Evolutionary conservation across 1,140 invertebrate genomes (phyloP), one percentile per base, ranked within the genome.

Genomic region (Limonius californicus): DNA sequence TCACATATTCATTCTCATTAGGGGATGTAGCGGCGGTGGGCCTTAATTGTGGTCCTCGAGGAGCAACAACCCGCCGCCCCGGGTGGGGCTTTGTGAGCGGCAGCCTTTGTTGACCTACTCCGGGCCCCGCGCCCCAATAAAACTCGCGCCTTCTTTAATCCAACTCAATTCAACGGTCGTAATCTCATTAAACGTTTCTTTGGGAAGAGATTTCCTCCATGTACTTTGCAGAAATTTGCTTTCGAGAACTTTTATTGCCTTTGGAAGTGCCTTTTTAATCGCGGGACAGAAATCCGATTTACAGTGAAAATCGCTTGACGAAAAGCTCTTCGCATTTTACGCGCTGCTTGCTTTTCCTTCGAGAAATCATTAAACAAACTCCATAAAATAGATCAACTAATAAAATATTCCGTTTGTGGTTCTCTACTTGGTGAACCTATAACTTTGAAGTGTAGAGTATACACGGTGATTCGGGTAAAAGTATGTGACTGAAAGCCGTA

Each of bases 1-100:
- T 50, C 45, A 50, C 45, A 50, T 50, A 50, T 50, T 50, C 45
- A 50, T 50, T 50, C 45, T 50, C 45, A 50, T 50, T 50, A 50
- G 19, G 19, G n/a, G 15, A 50, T 50, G 16, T 50, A 50, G 16
- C 9, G 19, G 45, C 12, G 35, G 35, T 39, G n/a, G 35, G 35
- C 8, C 45, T 18, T 50, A 50, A 50, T 50, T 50, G 45, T 50
- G 45, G 45, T 50, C 45, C 45, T 50, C 16, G 16, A 19, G 14
- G 45, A 18, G 45, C 45, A 11, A 50, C 45, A 19, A 50, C 45
- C 45, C 45, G 4, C 14, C 3, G 45, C 19, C 11, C 16, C 19
- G 14, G 4, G 15, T 2, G 7, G 7, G 45, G 7, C 2, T 50
- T 50, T 50, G 45, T 50, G 19, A 50, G 45, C 45, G 45, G 16